Evolutionary conservation across 2,888 invertebrate species (phyloP).

Genomic region (Halictus ligatus): DNA sequence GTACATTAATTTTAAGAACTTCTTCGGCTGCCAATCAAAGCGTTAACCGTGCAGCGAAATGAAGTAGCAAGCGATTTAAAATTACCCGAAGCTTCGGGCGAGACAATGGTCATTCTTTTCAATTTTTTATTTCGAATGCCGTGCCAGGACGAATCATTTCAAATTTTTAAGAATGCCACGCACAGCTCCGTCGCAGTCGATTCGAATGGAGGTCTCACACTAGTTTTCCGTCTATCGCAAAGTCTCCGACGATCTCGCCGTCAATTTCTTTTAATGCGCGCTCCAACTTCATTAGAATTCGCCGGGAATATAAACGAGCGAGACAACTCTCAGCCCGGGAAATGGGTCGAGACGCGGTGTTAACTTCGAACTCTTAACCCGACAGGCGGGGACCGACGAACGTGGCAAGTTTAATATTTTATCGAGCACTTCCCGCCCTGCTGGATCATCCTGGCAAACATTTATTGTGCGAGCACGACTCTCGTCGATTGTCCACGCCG

Average conservation of each 20-base stretch:
- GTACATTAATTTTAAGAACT: no score
- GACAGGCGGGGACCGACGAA: constrained; percentile 27
- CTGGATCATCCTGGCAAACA: neutral
- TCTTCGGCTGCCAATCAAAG: no score
- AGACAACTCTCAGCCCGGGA: constrained; percentile 31
- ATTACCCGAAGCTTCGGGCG: neutral
- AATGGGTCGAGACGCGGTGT: constrained; percentile 49
- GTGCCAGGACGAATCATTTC: neutral
- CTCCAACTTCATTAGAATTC: constrained; percentile 58
- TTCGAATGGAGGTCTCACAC: neutral
- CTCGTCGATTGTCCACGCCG: neutral
- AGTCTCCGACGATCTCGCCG: constrained; percentile 18
- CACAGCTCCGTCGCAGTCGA: neutral
- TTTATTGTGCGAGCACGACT: constrained; percentile 29
- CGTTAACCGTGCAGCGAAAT: no score
- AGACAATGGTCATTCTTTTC: neutral
- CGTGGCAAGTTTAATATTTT: constrained; percentile 51
- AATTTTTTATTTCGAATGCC: neutral
- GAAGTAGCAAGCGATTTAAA: neutral
- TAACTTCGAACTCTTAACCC: constrained; percentile 34
- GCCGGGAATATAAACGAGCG: constrained; percentile 52
- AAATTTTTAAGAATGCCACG: neutral
- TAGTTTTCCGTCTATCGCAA: neutral
- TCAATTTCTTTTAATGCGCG: constrained; percentile 64
- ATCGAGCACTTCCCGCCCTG: constrained; percentile 22